phyloP scores from a whole-genome alignment of 2,797 vertebrate genomes.

The Pseudotriccus pelzelni region DNA sequence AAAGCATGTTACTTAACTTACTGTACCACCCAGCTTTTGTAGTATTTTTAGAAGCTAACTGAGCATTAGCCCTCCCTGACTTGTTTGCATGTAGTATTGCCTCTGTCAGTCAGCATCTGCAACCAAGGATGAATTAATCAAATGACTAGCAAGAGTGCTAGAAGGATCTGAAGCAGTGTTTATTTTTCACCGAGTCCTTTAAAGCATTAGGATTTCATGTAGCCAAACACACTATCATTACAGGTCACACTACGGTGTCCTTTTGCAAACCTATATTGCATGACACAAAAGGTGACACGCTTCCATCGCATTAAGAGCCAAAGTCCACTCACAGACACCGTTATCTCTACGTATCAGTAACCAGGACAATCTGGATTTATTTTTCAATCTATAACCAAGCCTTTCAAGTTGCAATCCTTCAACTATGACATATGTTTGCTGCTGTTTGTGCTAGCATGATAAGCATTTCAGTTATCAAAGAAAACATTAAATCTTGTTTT shows the following conservation, averaged over 20 bases:
- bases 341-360: constrained; percentile 33
- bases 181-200: not conserved
- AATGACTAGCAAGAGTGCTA: not conserved
- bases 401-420: constrained; percentile 42
- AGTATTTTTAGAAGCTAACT: constrained; percentile 54
- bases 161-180: not conserved
- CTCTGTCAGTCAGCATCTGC: not conserved
- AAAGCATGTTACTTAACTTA: constrained; percentile 54
- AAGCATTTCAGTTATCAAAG: constrained; percentile 39
- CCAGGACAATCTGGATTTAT: constrained; percentile 42
- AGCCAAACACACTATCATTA: not conserved
- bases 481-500: constrained; percentile 37
- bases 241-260: not conserved
- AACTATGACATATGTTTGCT: not conserved
- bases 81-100: constrained; percentile 18
- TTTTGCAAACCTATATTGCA: not conserved
- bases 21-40: constrained; percentile 22
- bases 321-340: constrained; percentile 15
- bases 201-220: not conserved
- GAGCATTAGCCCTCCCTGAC: not conserved
- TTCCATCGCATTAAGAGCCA: not conserved
- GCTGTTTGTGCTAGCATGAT: not conserved
- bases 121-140: not conserved
- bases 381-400: constrained; percentile 38
- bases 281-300: not conserved